These are phyloP conservation scores for Andrena trimmerana DNA, from an alignment of 2,888 invertebrate genomes.

Conservation along the genomic window DNA sequence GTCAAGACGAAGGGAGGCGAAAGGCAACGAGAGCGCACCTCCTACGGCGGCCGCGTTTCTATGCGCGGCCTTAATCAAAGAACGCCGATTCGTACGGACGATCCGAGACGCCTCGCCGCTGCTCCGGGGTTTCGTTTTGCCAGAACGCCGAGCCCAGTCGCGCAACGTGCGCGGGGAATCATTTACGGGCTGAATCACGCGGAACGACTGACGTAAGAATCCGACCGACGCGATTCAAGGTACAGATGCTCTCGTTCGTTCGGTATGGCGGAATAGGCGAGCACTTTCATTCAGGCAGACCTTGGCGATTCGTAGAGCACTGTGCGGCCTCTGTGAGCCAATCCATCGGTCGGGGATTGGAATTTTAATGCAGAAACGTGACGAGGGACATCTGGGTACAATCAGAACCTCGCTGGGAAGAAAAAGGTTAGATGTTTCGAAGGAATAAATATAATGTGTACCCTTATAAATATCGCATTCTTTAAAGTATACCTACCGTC, in stretches of 20 bases:
- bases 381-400: neutral
- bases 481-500: too few relatives aligned
- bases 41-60: conserved; percentile 62
- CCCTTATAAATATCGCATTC: too few relatives aligned
- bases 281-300: neutral
- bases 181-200: conserved; percentile 37
- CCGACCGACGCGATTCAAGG: conserved; percentile 2
- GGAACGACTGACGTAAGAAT: conserved; percentile 37
- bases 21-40: conserved; percentile 48
- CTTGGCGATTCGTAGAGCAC: neutral
- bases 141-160: conserved; percentile 51
- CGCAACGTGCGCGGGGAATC: conserved; percentile 43
- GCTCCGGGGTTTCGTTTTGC: conserved; percentile 42
- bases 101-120: conserved; percentile 39
- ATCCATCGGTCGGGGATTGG: neutral
- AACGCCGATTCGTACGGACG: conserved; percentile 55
- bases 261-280: too few relatives aligned
- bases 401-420: neutral
- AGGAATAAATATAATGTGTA: too few relatives aligned
- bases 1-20: conserved; percentile 53
- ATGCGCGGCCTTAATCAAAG: conserved; percentile 66
- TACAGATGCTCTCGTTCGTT: conserved; percentile 24
- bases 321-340: neutral
- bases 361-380: conserved; percentile 4
- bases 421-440: neutral